phyloP scores from a whole-genome alignment of 1,140 invertebrate species.

The Caenorhabditis briggsae region DNA sequence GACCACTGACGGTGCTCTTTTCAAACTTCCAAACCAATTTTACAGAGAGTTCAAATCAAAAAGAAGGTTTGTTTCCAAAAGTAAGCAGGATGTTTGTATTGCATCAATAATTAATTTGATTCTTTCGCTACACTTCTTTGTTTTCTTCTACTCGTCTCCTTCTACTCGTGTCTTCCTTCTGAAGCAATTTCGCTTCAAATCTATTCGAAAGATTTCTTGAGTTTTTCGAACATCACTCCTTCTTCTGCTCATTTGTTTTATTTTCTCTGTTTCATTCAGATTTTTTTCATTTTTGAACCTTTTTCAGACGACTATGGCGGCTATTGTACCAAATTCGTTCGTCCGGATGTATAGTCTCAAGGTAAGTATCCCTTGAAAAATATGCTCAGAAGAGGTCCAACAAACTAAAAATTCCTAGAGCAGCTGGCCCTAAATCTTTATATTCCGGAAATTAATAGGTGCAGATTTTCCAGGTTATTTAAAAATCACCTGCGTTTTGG shows the following conservation, averaged over 20 bases:
- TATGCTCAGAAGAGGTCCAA: too few relatives aligned
- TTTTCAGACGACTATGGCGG: slow-evolving; percentile 17
- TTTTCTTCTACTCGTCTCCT: neutral
- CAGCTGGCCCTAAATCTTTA: too few relatives aligned
- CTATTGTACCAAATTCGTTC: slow-evolving; percentile 23
- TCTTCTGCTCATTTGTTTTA: neutral
- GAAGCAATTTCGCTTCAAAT: neutral
- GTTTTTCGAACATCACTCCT: slow-evolving; percentile 29
- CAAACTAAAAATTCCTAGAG: too few relatives aligned
- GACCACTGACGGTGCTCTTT: neutral
- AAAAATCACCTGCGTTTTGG: too few relatives aligned
- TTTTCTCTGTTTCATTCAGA: neutral
- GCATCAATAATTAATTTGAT: slow-evolving; percentile 56
- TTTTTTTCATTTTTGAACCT: neutral
- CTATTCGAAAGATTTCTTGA: slow-evolving; percentile 30
- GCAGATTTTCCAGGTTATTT: too few relatives aligned
- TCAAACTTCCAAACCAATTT: neutral
- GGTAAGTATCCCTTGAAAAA: neutral
- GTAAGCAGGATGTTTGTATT: slow-evolving; percentile 55
- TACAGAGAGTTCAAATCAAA: neutral
- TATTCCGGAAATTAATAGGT: too few relatives aligned
- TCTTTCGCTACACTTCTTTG: slow-evolving; percentile 52
- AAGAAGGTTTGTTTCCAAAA: slow-evolving; percentile 6
- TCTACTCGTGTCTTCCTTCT: neutral
- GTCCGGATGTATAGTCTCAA: slow-evolving; percentile 46